A percentile compares a stretch with the other conserved stretches of the same genome.
Conservation (phyloP, 1,140 invertebrate species). For the Musca domestica region DNA sequence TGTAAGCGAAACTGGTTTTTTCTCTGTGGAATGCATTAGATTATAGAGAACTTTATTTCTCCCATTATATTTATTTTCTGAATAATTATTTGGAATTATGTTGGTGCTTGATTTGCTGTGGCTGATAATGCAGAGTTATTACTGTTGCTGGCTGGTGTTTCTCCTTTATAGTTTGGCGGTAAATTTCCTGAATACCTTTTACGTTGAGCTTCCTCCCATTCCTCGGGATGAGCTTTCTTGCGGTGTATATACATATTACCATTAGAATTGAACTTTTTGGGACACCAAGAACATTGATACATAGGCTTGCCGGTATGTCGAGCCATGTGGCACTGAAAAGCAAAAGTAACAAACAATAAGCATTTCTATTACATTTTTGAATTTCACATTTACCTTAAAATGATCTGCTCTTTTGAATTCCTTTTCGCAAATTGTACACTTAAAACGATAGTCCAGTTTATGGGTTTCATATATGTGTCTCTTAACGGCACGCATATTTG, state of each 20-base stretch:
- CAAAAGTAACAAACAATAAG: no score
- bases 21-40: no score
- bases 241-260: conserved; percentile 42
- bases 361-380: no score
- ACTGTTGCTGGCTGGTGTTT: no score
- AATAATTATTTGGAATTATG: no score
- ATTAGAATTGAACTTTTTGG: conserved; percentile 36
- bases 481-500: conserved; percentile 40
- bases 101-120: no score
- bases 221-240: conserved; percentile 35
- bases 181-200: neutral
- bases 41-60: no score
- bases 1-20: no score
- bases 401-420: conserved; percentile 40
- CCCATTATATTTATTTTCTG: no score
- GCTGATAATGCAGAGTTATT: no score
- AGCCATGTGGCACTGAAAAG: neutral
- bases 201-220: conserved; percentile 29
- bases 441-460: conserved; percentile 34
- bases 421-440: conserved; percentile 47
- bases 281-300: conserved; percentile 36
- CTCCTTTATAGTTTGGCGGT: neutral
- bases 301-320: conserved; percentile 8
- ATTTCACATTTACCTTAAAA: conserved; percentile 31
- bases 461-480: conserved; percentile 43